Evolutionary conservation across 2,113 vertebrate species (phyloP).

Genomic region (Pica pica): DNA sequence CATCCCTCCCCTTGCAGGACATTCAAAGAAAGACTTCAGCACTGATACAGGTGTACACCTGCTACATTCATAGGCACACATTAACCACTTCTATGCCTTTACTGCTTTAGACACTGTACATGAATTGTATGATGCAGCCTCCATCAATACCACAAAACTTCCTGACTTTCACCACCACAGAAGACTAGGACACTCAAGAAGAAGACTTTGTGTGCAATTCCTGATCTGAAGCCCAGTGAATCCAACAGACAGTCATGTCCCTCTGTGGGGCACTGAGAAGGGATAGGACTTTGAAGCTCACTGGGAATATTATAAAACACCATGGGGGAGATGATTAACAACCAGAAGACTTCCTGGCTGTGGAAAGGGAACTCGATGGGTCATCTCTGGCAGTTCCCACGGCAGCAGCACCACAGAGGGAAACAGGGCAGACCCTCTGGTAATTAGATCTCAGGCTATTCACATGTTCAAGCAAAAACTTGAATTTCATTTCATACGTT

Average conservation of each 20-base stretch:
- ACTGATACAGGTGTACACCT: rapidly evolving
- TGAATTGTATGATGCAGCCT: not conserved
- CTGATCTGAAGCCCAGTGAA: not conserved
- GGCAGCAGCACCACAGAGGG: not conserved
- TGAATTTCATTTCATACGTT: not conserved
- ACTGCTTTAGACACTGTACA: not conserved
- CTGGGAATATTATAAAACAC: not conserved
- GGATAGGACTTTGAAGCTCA: not conserved
- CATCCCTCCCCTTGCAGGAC: rapidly evolving
- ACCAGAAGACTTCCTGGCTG: not conserved
- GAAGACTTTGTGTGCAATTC: not conserved
- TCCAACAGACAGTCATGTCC: not conserved
- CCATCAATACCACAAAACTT: not conserved
- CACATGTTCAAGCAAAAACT: not conserved
- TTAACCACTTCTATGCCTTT: not conserved
- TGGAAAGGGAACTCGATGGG: not conserved
- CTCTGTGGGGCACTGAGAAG: not conserved
- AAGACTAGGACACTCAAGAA: not conserved
- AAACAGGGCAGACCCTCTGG: not conserved
- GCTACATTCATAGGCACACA: not conserved
- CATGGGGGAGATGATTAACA: not conserved
- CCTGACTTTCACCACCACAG: not conserved
- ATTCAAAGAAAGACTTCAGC: not conserved
- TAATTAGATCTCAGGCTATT: not conserved
- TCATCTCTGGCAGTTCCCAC: not conserved